phyloP scores from a whole-genome alignment of 2,113 vertebrate species.

The Calyptomena viridis region DNA sequence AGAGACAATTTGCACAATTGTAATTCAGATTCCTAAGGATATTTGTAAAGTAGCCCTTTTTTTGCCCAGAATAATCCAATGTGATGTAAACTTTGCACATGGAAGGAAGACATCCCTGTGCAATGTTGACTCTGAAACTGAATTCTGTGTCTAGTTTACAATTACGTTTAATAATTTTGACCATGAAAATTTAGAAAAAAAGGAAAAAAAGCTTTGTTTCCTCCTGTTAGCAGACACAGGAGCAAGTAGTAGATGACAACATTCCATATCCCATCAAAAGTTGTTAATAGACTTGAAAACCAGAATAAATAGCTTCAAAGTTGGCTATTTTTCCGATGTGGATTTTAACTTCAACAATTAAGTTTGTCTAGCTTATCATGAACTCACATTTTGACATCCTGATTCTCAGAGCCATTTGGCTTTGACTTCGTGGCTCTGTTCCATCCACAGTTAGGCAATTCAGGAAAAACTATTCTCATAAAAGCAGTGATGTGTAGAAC shows the following conservation, averaged over 20 bases:
- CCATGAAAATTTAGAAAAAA: not conserved
- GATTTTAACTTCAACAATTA: not conserved
- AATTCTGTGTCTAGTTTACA: not conserved
- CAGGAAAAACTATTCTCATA: not conserved
- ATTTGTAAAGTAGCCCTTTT: not conserved
- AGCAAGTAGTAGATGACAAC: not conserved
- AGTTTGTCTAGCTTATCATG: not conserved
- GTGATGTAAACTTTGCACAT: not conserved
- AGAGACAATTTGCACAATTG: not conserved
- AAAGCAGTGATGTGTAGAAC: not conserved
- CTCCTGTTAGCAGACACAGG: not conserved
- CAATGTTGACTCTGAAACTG: not conserved
- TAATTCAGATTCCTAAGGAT: not conserved
- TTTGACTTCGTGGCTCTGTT: not conserved
- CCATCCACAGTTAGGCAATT: not conserved
- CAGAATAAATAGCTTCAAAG: not conserved
- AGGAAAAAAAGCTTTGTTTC: not conserved
- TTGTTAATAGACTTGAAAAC: not conserved
- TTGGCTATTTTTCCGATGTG: not conserved
- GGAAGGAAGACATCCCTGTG: not conserved
- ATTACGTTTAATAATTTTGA: not conserved
- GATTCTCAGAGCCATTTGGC: not conserved
- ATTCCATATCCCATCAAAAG: not conserved
- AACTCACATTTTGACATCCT: not conserved
- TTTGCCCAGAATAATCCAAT: too few relatives aligned